Base-by-base conservation (phyloP, 2,888 invertebrate genomes). In the Galerucella calmariensis region DNA sequence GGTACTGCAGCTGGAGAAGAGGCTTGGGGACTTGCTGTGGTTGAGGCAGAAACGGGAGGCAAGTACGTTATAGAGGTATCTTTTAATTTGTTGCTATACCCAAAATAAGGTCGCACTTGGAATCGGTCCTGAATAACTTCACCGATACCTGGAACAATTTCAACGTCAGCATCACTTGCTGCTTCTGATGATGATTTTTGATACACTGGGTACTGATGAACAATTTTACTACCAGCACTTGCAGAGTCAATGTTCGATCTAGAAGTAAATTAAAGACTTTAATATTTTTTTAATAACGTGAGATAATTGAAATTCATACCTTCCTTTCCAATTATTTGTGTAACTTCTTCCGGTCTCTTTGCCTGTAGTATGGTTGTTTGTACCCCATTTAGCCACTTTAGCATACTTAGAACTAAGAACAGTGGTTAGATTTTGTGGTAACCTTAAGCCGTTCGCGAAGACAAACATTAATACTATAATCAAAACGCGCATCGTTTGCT, bases 111-210 rank as follows among this genome's bases (percentile, higher is more conserved):
- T 69, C 83, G 81, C 1, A 86, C 86, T 76, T 87, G 85, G 73
- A 86, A 88, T 56, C 88, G 79, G 69, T 88, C 87, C 80, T 87
- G 85, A 68, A 81, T 78, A 11, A 87, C 86, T 80, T 87, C 87
- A 24, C 87, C 87, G 71, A 83, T 83, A 41, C 82, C 85, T 14
- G 86, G 86, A 24, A 84, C 76, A 69, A 77, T 73, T 69, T 82
- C 83, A 2, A 74, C 73, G 48, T 76, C 67, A 9, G 61, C 65
- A 24, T 76, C 66, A 27, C 78, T 76, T 27, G 74, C n/a, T 75
- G 78, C 78, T 1, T 76, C 27, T 10, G 69, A 58, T 10, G 78
- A 77, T 59, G n/a, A n/a, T n/a, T 77, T 77, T 56, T 77, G 78
- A 65, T 82, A 81, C 3, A 81, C 79, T 20, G 83, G 79, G 72